phyloP scores from a whole-genome alignment of 2,888 invertebrate genomes.

The Aleiodes leptofemur region DNA sequence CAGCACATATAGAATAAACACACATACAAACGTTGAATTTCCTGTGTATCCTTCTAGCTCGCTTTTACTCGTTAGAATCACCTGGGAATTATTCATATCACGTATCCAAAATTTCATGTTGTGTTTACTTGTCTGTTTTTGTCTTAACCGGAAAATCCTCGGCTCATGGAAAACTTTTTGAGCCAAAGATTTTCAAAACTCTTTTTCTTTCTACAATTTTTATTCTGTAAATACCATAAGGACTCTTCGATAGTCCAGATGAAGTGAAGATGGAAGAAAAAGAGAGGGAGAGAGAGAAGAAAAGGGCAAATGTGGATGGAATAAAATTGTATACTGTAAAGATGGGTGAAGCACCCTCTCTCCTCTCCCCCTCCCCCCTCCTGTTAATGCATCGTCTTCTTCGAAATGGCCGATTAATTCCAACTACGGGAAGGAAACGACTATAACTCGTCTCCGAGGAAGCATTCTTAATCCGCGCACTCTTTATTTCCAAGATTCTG shows the following conservation, averaged over 20 bases:
- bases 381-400: conserved; percentile 72
- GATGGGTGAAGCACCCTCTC: conserved; percentile 61
- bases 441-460: conserved; percentile 74
- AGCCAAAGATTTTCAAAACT: conserved; percentile 45
- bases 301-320: too few species aligned
- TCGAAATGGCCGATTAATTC: conserved; percentile 73
- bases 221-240: too few species aligned
- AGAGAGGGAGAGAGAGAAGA: too few species aligned
- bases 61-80: conserved; percentile 32
- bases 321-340: conserved; percentile 44
- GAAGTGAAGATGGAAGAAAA: too few species aligned
- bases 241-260: too few species aligned
- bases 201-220: too few species aligned
- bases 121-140: conserved; percentile 49
- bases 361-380: conserved; percentile 43
- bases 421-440: conserved; percentile 73
- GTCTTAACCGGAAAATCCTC: conserved; percentile 41
- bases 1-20: conserved; percentile 25
- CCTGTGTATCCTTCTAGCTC: conserved; percentile 19
- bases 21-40: conserved; percentile 38
- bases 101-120: conserved; percentile 71
- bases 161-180: conserved; percentile 43
- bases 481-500: conserved; percentile 70
- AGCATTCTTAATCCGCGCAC: conserved; percentile 74
- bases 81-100: conserved; percentile 63